Conservation (phyloP, 2,888 invertebrate species). For the Amitus sp. region DNA sequence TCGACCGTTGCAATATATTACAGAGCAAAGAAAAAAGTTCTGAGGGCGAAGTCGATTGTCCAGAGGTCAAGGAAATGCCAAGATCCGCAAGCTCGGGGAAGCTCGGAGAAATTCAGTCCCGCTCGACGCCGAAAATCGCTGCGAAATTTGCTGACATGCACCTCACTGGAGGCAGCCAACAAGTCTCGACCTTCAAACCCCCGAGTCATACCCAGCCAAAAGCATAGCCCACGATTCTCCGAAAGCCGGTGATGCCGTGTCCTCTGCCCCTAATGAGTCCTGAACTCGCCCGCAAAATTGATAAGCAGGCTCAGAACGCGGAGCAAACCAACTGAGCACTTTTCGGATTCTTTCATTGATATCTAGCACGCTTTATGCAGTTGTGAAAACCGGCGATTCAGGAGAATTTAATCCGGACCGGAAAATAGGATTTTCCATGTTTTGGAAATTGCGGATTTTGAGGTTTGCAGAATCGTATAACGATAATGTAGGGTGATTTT, state of each 20-base stretch:
- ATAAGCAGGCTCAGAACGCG: slow-evolving; percentile 60
- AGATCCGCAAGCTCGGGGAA: slow-evolving; percentile 59
- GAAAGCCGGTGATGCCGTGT: slow-evolving; percentile 72
- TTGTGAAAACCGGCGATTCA: too few species aligned
- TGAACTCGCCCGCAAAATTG: slow-evolving; percentile 60
- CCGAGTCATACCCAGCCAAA: too few species aligned
- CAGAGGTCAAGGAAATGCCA: slow-evolving; percentile 49
- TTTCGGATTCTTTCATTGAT: too few species aligned
- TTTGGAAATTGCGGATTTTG: too few species aligned
- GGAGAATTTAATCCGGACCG: too few species aligned
- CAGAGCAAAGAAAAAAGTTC: too few species aligned
- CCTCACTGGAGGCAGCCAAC: slow-evolving; percentile 70
- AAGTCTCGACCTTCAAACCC: slow-evolving; percentile 72
- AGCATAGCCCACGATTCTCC: slow-evolving; percentile 83
- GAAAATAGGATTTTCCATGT: too few species aligned
- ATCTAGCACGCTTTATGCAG: too few species aligned
- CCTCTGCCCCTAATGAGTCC: slow-evolving; percentile 65
- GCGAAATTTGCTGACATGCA: slow-evolving; percentile 75
- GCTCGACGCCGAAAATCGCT: slow-evolving; percentile 73
- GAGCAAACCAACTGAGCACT: slow-evolving; percentile 53
- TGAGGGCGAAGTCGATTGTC: too few species aligned
- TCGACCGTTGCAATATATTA: too few species aligned
- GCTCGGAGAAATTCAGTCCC: slow-evolving; percentile 58
- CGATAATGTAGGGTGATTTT: too few species aligned
- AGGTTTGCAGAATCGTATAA: too few species aligned